Evolutionary conservation across 2,888 invertebrate genomes (phyloP), one percentile per base, ranked within the genome.

Genomic region (Eupithecia subumbrata): DNA sequence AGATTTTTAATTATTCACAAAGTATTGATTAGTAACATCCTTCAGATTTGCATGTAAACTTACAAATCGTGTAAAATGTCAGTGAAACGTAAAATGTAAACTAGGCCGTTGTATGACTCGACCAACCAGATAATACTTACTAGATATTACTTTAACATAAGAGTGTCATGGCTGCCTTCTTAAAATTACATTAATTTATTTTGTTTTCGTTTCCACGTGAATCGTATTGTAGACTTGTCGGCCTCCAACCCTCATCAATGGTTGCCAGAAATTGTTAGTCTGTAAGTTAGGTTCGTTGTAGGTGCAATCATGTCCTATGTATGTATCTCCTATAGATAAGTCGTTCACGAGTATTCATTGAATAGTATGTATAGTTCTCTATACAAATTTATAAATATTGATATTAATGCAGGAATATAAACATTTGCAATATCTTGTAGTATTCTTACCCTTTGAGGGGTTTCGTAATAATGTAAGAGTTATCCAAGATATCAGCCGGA

Each of bases 341-440:
- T 75, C 25, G 74, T 72, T 77, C 73, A 77, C 77, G 48, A 72
- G 75, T 78, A 78, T 70, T 67, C 56, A 74, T 74, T 74, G 45
- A 71, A 66, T 69, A n/a, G 70, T 78, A 78, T 76, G 74, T 74
- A 77, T 73, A 74, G 69, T 75, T 77, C 76, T 75, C 45, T 71
- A 72, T 76, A 80, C 77, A 74, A 74, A 69, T 78, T 78, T 79
- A 78, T 80, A 78, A 78, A 72, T 76, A 77, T 76, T 78, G 66
- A 80, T 79, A 80, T 78, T 76, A 79, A 80, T 79, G 81, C 81
- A 80, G 79, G 72, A 80, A 80, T 80, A 80, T 80, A 82, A 80
- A 80, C 69, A 76, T 80, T 79, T 80, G 78, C 79, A 81, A 78
- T 78, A 76, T 30, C 43, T 76, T 72, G 73, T 74, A n/a, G 74